A percentile compares a stretch with the other conserved stretches of the same genome.
phyloP scores from a whole-genome alignment of 2,113 vertebrate genomes.

The Deroptyus accipitrinus region DNA sequence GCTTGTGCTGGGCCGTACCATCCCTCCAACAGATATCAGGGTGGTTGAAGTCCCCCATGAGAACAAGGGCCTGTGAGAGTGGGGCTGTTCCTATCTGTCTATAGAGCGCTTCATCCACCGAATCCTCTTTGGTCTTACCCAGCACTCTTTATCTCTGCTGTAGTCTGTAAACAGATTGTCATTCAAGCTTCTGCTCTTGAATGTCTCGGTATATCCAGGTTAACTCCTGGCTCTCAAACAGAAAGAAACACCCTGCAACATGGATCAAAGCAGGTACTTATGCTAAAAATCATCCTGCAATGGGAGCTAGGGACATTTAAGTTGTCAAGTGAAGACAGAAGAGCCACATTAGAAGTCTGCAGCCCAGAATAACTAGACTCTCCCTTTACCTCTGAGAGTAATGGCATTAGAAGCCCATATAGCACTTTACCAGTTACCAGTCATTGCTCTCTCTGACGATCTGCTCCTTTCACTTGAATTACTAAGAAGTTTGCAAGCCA shows the following conservation, averaged over 20 bases:
- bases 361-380: neutral
- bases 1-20: no score
- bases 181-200: neutral
- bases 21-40: no score
- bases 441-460: neutral
- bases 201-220: neutral
- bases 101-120: no score
- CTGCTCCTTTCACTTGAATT: neutral
- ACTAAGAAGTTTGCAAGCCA: neutral
- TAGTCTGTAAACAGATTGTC: neutral
- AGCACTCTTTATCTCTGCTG: neutral
- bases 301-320: slow-evolving; percentile 8
- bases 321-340: slow-evolving; percentile 36
- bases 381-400: neutral
- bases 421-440: neutral
- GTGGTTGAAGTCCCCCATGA: no score
- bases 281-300: slow-evolving; percentile 36
- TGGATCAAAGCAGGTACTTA: slow-evolving; percentile 23
- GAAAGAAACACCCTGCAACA: neutral
- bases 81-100: no score
- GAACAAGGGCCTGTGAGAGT: no score
- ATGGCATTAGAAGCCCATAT: slow-evolving; percentile 3
- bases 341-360: slow-evolving; percentile 2
- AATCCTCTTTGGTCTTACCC: neutral
- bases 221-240: neutral